phyloP scores from a whole-genome alignment of 1,140 invertebrate species.

The Cheumatopsyche charites region DNA sequence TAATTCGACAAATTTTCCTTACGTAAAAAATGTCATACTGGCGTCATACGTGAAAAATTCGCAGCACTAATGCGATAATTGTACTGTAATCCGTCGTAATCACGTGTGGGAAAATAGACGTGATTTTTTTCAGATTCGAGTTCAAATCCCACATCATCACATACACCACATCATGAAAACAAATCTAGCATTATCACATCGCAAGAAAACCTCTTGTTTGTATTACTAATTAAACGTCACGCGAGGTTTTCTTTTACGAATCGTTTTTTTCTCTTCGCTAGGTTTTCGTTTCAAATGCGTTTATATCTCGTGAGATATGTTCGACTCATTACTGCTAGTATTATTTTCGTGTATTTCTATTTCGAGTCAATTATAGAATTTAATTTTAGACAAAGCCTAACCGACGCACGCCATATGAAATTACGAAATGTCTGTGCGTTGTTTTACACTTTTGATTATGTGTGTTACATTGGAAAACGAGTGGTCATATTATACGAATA shows the following conservation, averaged over 20 bases:
- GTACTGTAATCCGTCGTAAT: background rate
- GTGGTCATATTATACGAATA: too few relatives aligned
- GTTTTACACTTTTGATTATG: background rate
- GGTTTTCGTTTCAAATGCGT: constrained; percentile 4
- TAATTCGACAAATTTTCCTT: too few relatives aligned
- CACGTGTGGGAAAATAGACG: constrained; percentile 17
- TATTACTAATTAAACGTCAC: constrained; percentile 11
- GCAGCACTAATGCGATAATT: constrained; percentile 16
- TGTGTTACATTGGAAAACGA: background rate
- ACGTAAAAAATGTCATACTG: background rate
- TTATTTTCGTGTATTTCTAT: constrained; percentile 6
- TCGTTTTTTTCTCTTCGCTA: background rate
- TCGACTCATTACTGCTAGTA: background rate
- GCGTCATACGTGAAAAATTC: background rate
- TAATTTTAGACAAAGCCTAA: constrained; percentile 5
- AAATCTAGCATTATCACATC: background rate
- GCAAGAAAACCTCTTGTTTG: background rate
- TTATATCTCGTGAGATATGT: background rate
- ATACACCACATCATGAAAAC: background rate
- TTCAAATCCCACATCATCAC: constrained; percentile 22
- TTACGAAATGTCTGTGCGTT: background rate
- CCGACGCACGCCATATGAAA: background rate
- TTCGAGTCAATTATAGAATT: constrained; percentile 17
- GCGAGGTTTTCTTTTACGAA: constrained; percentile 5
- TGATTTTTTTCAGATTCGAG: background rate